phyloP scores from a whole-genome alignment of 2,888 invertebrate genomes.

The Dryococelus australis region DNA sequence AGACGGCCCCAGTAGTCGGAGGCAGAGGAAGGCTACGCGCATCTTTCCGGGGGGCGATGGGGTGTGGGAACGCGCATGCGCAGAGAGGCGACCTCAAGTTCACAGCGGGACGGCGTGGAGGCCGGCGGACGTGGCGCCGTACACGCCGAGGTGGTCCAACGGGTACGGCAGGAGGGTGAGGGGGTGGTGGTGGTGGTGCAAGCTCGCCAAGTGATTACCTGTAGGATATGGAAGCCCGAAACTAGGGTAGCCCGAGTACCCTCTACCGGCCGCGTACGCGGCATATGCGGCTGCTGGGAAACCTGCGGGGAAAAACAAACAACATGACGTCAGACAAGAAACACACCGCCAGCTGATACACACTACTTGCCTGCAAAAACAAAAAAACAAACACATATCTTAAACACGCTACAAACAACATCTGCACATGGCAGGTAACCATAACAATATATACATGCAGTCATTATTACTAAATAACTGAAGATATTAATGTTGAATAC shows the following conservation, averaged over 20 bases:
- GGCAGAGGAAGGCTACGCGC: no score
- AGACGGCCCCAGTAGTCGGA: no score
- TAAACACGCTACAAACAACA: no score
- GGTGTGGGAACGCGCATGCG: no score
- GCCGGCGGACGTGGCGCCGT: conserved; percentile 62
- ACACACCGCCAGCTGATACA: neutral
- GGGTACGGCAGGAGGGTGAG: conserved; percentile 55
- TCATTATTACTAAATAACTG: no score
- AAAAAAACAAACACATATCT: no score
- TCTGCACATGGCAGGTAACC: no score
- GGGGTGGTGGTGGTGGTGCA: conserved; percentile 67
- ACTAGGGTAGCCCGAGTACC: conserved; percentile 97
- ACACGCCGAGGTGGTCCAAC: conserved; percentile 56
- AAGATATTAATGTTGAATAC: no score
- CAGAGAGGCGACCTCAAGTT: conserved; percentile 59
- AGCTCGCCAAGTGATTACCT: conserved; percentile 89
- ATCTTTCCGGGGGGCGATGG: no score
- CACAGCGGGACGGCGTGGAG: conserved; percentile 83
- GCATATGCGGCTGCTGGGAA: conserved; percentile 95
- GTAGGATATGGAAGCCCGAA: conserved; percentile 97
- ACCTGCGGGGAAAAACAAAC: conserved; percentile 68
- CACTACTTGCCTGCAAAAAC: neutral
- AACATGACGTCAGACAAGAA: neutral
- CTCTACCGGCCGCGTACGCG: conserved; percentile 95
- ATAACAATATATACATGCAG: no score